Conservation (phyloP, 2,113 vertebrate species). For the Fukomys damarensis region DNA sequence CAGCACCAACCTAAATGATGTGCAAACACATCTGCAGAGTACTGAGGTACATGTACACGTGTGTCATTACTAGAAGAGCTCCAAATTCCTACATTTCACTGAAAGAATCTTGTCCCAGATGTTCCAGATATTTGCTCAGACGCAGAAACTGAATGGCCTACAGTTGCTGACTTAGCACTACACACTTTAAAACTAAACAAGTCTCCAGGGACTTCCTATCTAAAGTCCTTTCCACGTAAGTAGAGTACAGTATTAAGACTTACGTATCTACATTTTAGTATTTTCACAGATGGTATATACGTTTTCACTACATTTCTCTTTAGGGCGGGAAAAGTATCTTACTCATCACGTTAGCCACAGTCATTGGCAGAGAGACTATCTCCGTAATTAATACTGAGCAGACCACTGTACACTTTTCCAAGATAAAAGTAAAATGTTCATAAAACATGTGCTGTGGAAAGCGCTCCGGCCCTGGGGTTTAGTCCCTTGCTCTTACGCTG, state of each 20-base stretch:
- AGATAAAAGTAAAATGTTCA: not conserved
- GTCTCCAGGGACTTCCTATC: not conserved
- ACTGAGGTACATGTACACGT: not conserved
- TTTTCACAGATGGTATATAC: not conserved
- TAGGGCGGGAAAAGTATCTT: not conserved
- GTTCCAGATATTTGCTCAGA: not conserved
- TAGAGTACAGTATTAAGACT: not conserved
- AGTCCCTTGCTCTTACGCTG: not conserved
- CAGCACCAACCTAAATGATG: not conserved
- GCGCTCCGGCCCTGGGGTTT: not conserved
- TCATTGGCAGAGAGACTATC: not conserved
- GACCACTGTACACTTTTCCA: not conserved
- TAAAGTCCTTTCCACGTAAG: not conserved
- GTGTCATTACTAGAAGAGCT: not conserved
- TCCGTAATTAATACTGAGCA: not conserved
- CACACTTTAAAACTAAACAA: not conserved
- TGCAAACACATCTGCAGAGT: not conserved
- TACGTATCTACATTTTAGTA: not conserved
- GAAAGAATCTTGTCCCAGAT: constrained; percentile 26
- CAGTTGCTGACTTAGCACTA: not conserved
- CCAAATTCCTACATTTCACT: constrained; percentile 4
- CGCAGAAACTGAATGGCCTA: not conserved
- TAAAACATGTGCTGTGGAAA: not conserved
- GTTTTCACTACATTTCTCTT: not conserved
- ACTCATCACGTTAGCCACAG: not conserved